A percentile compares a stretch with the other conserved stretches of the same genome.
Evolutionary conservation across 2,113 vertebrate genomes (phyloP).

Genomic region (Rhabdomys dilectus): DNA sequence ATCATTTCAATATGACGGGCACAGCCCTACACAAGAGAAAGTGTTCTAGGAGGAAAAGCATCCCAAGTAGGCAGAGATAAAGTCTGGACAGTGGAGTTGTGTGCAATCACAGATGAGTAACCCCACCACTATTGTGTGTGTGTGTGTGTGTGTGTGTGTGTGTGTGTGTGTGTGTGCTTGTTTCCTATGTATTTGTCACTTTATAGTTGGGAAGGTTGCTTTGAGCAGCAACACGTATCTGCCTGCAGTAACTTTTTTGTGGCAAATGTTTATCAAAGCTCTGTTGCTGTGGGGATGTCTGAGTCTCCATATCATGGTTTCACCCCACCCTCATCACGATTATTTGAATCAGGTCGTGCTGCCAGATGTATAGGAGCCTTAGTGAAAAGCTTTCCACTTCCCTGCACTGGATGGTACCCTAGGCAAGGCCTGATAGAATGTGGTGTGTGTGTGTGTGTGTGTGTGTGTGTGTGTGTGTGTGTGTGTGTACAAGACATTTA

Average conservation of each 20-base stretch:
- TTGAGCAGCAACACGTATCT: not conserved
- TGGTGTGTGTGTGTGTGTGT: not conserved
- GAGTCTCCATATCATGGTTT: not conserved
- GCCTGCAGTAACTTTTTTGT: not conserved
- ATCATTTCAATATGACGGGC: not conserved
- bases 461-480: too few species aligned
- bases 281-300: not conserved
- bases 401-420: not conserved
- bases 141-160: not conserved
- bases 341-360: not conserved
- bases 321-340: not conserved
- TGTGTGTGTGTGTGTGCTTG: not conserved
- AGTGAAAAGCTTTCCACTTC: not conserved
- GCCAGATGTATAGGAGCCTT: not conserved
- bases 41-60: not conserved
- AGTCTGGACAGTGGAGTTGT: not conserved
- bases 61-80: not conserved
- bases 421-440: not conserved
- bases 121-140: not conserved
- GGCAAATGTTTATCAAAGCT: not conserved
- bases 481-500: not conserved
- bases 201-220: not conserved
- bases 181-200: slow-evolving; percentile 28
- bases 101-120: not conserved
- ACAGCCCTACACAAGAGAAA: not conserved